Conservation (phyloP, 2,113 vertebrate genomes). For the Tetraodon nigroviridis region DNA sequence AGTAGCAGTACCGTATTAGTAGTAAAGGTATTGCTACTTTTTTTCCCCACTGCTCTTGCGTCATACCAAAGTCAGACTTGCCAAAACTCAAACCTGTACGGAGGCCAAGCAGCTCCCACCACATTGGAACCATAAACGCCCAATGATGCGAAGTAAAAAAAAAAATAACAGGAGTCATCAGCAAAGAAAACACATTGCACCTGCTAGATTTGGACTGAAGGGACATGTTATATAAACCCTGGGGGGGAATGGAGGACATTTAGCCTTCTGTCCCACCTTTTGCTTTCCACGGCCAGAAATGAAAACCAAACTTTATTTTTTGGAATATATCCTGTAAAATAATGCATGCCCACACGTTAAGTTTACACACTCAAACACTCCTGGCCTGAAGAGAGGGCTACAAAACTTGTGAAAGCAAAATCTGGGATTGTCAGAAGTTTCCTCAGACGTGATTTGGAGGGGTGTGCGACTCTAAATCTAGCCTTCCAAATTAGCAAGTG, state of each 20-base stretch:
- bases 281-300: neutral
- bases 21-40: too few species aligned
- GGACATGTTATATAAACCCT: neutral
- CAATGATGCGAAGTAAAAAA: slow-evolving; percentile 3
- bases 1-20: too few species aligned
- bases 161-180: neutral
- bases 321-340: slow-evolving; percentile 14
- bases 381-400: slow-evolving; percentile 28
- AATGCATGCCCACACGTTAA: slow-evolving; percentile 18
- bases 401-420: slow-evolving; percentile 36
- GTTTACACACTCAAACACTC: slow-evolving; percentile 16
- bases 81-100: slow-evolving; percentile 18
- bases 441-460: slow-evolving; percentile 23
- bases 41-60: slow-evolving; percentile 6
- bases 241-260: slow-evolving; percentile 3
- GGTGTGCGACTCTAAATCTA: slow-evolving; percentile 32
- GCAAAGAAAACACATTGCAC: neutral
- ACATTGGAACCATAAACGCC: neutral
- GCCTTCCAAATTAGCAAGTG: slow-evolving; percentile 38
- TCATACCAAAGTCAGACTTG: slow-evolving; percentile 16
- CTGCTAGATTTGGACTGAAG: neutral
- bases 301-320: slow-evolving; percentile 10
- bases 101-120: slow-evolving; percentile 8
- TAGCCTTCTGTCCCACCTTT: slow-evolving; percentile 13
- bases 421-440: slow-evolving; percentile 57